Percentiles rank a stretch among this genome's conserved stretches.
Conservation (phyloP, 2,888 invertebrate species). For the Idaea dimidiata region DNA sequence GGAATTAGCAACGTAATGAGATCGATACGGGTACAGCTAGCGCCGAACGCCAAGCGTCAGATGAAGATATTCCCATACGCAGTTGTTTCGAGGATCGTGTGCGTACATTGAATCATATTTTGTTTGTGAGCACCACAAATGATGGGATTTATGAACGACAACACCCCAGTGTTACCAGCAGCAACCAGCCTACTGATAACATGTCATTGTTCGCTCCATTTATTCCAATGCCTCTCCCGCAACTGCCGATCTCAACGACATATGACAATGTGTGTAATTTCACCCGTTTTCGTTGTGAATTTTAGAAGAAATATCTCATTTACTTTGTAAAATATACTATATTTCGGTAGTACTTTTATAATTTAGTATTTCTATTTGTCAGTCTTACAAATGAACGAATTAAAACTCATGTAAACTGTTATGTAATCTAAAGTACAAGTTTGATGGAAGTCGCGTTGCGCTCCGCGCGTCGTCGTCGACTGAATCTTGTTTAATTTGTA, state of each 20-base stretch:
- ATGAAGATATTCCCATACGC: constrained; percentile 58
- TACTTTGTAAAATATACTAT: no score
- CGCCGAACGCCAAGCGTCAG: constrained; percentile 49
- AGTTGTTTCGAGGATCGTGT: constrained; percentile 39
- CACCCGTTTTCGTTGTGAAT: background rate
- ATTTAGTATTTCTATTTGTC: no score
- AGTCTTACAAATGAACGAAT: no score
- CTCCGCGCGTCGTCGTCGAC: no score
- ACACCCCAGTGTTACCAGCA: background rate
- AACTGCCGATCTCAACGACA: constrained; percentile 9
- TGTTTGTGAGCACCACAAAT: constrained; percentile 30
- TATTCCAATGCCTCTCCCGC: constrained; percentile 5
- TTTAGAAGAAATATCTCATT: background rate
- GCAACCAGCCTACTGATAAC: constrained; percentile 11
- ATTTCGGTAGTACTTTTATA: no score
- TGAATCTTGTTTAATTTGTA: no score
- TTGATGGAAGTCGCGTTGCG: no score
- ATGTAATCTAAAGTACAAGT: no score
- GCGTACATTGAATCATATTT: constrained; percentile 48
- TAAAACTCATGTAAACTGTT: no score
- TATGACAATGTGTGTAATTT: background rate
- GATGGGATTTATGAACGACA: constrained; percentile 12
- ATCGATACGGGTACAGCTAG: constrained; percentile 33
- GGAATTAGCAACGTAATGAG: constrained; percentile 24
- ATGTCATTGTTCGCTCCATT: constrained; percentile 22